Conservation (phyloP, 1,140 invertebrate genomes). For the Lysiphlebus fabarum region DNA sequence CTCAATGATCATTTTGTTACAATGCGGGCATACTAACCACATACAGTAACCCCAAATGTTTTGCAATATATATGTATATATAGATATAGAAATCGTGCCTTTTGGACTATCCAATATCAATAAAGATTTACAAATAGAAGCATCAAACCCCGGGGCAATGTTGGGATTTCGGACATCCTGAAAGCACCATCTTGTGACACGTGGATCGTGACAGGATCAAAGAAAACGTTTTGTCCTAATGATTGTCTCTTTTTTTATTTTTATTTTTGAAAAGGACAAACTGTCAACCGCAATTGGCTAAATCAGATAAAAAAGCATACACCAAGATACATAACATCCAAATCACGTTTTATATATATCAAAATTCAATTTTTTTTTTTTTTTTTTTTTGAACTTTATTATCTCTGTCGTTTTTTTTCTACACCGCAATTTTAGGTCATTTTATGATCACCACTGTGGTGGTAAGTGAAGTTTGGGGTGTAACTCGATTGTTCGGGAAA, state of each 20-base stretch:
- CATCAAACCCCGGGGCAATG: constrained; percentile 3
- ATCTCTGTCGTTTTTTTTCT: too few relatives aligned
- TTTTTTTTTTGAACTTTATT: too few relatives aligned
- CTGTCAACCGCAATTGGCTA: constrained; percentile 13
- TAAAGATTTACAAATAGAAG: constrained; percentile 4
- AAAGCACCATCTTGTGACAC: constrained; percentile 13
- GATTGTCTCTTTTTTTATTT: constrained; percentile 23
- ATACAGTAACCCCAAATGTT: constrained; percentile 15
- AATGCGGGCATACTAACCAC: constrained; percentile 27
- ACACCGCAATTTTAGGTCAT: background rate
- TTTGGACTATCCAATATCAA: constrained; percentile 26
- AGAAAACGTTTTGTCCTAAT: constrained; percentile 31
- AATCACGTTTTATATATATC: background rate
- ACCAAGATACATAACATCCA: background rate
- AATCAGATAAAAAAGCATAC: constrained; percentile 10
- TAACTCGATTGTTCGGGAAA: constrained; percentile 6
- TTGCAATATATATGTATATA: background rate
- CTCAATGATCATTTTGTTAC: constrained; percentile 24
- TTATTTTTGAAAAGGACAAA: constrained; percentile 2
- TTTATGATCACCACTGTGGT: constrained; percentile 1
- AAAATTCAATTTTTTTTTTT: too few relatives aligned
- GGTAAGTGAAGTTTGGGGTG: too few relatives aligned
- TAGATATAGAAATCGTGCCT: constrained; percentile 11
- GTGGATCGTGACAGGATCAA: constrained; percentile 32
- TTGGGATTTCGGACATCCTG: constrained; percentile 17